phyloP scores from a whole-genome alignment of 1,140 invertebrate species.

The Penaeus chinensis region DNA sequence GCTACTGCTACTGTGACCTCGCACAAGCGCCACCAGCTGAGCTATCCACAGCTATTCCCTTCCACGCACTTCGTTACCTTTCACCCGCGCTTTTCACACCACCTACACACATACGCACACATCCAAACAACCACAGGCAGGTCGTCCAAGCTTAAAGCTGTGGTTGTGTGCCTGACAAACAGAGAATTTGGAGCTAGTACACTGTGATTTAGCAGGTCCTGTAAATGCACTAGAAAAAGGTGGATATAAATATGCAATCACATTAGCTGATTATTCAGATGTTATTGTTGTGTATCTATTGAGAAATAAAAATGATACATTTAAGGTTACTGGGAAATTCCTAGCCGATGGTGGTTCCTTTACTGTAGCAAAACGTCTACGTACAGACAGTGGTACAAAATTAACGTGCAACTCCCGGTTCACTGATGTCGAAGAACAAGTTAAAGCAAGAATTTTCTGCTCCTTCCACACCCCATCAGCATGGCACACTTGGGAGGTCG shows the following conservation, averaged over 20 bases:
- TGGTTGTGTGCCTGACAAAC: too few relatives aligned
- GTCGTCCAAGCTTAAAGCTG: too few relatives aligned
- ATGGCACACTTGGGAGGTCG: constrained; percentile 23
- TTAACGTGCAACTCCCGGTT: constrained; percentile 10
- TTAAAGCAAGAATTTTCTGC: constrained; percentile 27
- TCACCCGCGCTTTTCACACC: too few relatives aligned
- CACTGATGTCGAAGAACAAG: constrained; percentile 5
- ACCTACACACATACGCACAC: too few relatives aligned
- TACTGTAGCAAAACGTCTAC: neutral
- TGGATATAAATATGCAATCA: neutral
- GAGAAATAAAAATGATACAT: constrained; percentile 15
- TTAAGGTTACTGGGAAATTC: constrained; percentile 11
- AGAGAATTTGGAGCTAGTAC: constrained; percentile 6
- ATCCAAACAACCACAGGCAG: too few relatives aligned
- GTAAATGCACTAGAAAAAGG: neutral
- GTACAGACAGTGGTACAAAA: neutral
- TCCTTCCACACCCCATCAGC: constrained; percentile 21
- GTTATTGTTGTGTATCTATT: neutral
- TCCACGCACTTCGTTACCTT: too few relatives aligned
- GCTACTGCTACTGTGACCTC: too few relatives aligned
- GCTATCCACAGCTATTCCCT: too few relatives aligned
- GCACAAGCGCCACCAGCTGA: too few relatives aligned
- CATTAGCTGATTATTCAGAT: constrained; percentile 24
- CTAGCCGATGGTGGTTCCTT: constrained; percentile 7
- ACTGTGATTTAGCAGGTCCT: constrained; percentile 20